These are phyloP conservation scores for Danionella cerebrum DNA, from an alignment of 2,113 vertebrate species.

Conservation along the genomic window DNA sequence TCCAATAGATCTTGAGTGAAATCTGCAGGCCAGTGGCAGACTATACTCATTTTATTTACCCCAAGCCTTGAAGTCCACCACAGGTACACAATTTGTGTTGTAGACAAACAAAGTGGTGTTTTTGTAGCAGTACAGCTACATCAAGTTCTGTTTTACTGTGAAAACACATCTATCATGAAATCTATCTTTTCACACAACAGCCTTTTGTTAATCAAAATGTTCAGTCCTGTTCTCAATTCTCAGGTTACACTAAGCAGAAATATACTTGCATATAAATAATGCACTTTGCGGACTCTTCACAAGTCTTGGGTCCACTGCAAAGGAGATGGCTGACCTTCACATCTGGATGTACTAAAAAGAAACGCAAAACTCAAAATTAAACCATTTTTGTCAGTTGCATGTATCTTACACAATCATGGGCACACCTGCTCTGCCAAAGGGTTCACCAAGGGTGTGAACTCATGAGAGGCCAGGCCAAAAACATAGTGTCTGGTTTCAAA, in stretches of 20 bases:
- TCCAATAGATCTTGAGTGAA: too few relatives aligned
- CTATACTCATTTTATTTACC: conserved; percentile 5
- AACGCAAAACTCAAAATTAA: neutral
- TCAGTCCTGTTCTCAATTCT: neutral
- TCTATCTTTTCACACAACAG: neutral
- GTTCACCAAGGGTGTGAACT: neutral
- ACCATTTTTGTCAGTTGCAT: neutral
- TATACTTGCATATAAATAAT: neutral
- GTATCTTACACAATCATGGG: neutral
- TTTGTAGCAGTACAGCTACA: neutral
- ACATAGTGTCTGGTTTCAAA: conserved; percentile 9
- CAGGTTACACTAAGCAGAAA: neutral
- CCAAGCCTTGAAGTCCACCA: conserved; percentile 8
- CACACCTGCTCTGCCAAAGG: conserved; percentile 8
- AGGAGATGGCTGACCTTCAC: neutral
- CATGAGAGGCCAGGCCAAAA: conserved; percentile 15
- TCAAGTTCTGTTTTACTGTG: neutral
- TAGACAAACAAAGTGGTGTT: neutral
- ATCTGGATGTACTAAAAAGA: neutral
- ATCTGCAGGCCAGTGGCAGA: neutral
- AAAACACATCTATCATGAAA: neutral
- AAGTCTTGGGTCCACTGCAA: neutral
- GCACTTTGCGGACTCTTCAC: neutral
- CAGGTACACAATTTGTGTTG: neutral
- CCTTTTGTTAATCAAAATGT: neutral